phyloP scores from a whole-genome alignment of 2,797 vertebrate species.

The Serranus cabrilla region DNA sequence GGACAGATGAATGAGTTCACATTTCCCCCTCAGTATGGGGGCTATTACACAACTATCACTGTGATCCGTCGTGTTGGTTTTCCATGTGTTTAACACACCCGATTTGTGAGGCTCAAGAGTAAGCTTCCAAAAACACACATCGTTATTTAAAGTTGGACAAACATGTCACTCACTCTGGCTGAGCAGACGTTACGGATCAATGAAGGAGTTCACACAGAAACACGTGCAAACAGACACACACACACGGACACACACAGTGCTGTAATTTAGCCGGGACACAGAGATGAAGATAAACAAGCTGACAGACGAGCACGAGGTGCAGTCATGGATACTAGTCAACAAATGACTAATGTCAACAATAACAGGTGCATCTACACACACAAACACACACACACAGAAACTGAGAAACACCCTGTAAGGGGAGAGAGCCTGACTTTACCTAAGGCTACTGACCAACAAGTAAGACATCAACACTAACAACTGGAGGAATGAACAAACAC shows the following conservation, averaged over 20 bases:
- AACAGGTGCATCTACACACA: constrained; percentile 22
- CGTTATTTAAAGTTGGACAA: constrained; percentile 3
- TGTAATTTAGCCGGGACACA: constrained; percentile 8
- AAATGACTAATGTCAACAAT: constrained; percentile 42
- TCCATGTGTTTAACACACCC: too few relatives aligned
- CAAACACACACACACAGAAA: not conserved
- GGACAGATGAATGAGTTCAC: not conserved
- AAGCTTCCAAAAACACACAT: not conserved
- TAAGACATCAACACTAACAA: constrained; percentile 8
- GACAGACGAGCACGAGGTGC: constrained; percentile 4
- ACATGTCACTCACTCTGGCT: not conserved
- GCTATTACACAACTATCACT: not conserved
- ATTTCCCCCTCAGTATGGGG: not conserved
- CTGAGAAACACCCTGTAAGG: not conserved
- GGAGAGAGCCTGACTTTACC: not conserved
- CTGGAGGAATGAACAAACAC: not conserved
- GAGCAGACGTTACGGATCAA: not conserved
- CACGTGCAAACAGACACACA: not conserved
- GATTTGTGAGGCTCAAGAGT: not conserved
- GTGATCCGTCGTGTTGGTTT: too few relatives aligned
- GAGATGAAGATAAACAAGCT: constrained; percentile 21
- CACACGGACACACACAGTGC: not conserved
- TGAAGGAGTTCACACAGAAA: not conserved
- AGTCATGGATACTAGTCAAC: constrained; percentile 36
- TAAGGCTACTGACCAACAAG: constrained; percentile 19